These are phyloP conservation scores for Cyanoramphus novaezelandiae DNA, from an alignment of 2,113 vertebrate species.

Conservation along the genomic window DNA sequence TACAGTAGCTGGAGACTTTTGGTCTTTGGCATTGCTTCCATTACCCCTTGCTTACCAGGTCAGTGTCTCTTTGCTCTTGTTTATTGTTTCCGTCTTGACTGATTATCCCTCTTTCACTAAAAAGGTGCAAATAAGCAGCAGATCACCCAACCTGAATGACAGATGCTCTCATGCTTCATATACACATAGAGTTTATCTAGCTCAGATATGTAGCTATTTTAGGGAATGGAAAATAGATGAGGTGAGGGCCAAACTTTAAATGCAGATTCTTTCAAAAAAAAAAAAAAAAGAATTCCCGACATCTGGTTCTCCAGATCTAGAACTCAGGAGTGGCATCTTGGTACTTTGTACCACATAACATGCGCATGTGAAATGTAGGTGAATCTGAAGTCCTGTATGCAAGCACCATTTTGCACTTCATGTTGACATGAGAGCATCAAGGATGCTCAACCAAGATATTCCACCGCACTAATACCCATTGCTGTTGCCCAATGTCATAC, in stretches of 20 bases:
- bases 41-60: background rate
- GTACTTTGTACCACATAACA: background rate
- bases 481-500: background rate
- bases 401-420: background rate
- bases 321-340: background rate
- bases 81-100: background rate
- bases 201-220: background rate
- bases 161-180: background rate
- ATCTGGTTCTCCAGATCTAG: background rate
- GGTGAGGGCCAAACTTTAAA: background rate
- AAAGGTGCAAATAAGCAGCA: background rate
- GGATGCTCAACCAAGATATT: background rate
- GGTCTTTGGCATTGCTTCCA: background rate
- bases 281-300: background rate
- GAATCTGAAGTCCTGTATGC: background rate
- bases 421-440: background rate
- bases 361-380: background rate
- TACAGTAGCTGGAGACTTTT: background rate
- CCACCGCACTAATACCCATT: background rate
- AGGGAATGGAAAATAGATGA: background rate
- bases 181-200: background rate
- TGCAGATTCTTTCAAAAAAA: background rate
- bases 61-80: background rate
- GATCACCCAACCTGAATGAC: background rate
- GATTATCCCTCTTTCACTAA: background rate